Conservation (phyloP, 2,888 invertebrate species). For the Drosophila quinaria region DNA sequence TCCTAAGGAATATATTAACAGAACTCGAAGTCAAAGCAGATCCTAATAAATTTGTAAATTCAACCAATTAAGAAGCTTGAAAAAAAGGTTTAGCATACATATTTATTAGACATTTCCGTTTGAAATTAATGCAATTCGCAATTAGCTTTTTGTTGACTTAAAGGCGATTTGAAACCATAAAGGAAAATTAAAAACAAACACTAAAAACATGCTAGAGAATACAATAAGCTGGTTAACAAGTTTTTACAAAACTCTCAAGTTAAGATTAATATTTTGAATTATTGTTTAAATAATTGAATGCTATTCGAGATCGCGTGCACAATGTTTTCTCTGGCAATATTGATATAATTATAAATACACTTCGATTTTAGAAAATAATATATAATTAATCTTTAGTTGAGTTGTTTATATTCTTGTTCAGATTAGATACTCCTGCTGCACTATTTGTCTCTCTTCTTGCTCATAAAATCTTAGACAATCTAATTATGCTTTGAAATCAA, state of each 20-base stretch:
- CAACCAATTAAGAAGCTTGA: slow-evolving; percentile 12
- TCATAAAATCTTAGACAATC: not conserved
- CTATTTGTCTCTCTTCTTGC: no score
- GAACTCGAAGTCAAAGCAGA: slow-evolving; percentile 3
- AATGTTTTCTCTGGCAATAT: no score
- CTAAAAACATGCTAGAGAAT: not conserved
- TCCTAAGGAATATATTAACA: not conserved
- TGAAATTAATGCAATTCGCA: slow-evolving; percentile 13
- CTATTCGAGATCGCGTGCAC: no score
- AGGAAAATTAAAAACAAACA: no score
- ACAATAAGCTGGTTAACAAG: not conserved
- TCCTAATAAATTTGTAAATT: slow-evolving; percentile 23
- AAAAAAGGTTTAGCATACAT: slow-evolving; percentile 12
- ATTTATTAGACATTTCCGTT: slow-evolving; percentile 9
- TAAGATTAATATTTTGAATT: not conserved
- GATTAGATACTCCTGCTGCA: no score
- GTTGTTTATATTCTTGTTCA: no score
- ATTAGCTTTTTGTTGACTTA: not conserved
- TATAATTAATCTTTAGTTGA: no score
- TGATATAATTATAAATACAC: no score
- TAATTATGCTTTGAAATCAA: not conserved
- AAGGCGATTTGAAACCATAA: not conserved
- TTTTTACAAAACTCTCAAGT: not conserved
- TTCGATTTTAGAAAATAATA: no score
- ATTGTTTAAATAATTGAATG: no score